Evolutionary conservation across 2,888 invertebrate genomes (phyloP).

Genomic region (Holacanthella duospinosa): DNA sequence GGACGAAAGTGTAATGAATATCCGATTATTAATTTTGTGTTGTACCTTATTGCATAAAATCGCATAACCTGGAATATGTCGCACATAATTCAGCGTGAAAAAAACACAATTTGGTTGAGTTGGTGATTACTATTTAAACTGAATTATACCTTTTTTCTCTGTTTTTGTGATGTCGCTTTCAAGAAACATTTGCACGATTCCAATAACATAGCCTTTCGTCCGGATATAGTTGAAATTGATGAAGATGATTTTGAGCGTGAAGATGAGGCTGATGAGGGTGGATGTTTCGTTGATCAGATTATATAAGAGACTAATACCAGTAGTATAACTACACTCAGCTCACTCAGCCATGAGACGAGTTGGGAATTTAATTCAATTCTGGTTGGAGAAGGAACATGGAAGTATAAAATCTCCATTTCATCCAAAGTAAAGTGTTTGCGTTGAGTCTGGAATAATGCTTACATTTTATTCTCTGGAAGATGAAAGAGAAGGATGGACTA

Average conservation of each 20-base stretch:
- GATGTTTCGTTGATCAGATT: background rate
- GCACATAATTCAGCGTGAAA: too few species aligned
- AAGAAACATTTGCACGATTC: too few species aligned
- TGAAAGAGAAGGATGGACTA: background rate
- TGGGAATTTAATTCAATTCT: conserved; percentile 1
- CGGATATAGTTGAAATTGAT: background rate
- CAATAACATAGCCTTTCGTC: too few species aligned
- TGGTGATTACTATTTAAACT: too few species aligned
- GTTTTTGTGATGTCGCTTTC: too few species aligned
- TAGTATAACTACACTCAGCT: background rate
- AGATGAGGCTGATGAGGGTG: background rate
- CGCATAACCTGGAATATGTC: too few species aligned
- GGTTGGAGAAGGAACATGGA: background rate
- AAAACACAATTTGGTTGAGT: too few species aligned
- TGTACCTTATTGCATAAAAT: too few species aligned
- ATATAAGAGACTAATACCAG: background rate
- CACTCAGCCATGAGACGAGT: background rate
- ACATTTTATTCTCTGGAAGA: background rate
- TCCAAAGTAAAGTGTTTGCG: conserved; percentile 1
- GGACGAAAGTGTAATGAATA: too few species aligned
- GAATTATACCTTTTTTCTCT: too few species aligned
- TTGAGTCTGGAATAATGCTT: background rate
- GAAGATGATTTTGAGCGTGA: background rate
- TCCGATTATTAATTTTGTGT: too few species aligned
- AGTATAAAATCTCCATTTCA: background rate